A percentile compares a stretch with the other conserved stretches of the same genome.
These are phyloP conservation scores for Malaclemys terrapin DNA, from an alignment of 2,113 vertebrate genomes.

Conservation along the genomic window DNA sequence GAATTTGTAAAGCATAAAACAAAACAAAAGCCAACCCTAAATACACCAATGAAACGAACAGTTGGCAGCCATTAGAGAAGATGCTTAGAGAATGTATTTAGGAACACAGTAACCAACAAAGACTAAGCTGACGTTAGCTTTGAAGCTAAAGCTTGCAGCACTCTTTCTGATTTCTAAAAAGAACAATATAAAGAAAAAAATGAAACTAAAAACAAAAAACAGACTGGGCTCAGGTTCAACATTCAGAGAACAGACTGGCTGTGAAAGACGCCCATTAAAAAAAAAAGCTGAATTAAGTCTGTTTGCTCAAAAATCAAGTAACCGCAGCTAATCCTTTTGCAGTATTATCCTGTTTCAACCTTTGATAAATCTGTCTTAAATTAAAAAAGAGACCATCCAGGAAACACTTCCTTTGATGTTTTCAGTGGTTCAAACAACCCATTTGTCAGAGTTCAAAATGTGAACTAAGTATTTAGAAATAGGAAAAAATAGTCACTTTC, in stretches of 20 bases:
- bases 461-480: neutral
- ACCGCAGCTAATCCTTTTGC: conserved; percentile 65
- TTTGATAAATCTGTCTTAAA: conserved; percentile 70
- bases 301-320: conserved; percentile 65
- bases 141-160: conserved; percentile 64
- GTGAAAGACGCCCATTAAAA: conserved; percentile 23
- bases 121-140: conserved; percentile 34
- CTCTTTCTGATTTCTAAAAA: conserved; percentile 28
- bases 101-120: conserved; percentile 38
- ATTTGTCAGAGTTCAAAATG: conserved; percentile 5
- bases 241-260: neutral
- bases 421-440: conserved; percentile 36
- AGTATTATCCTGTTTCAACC: conserved; percentile 42
- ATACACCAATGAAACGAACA: conserved; percentile 34
- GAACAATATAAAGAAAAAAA: conserved; percentile 36
- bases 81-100: conserved; percentile 38
- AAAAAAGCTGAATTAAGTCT: conserved; percentile 55
- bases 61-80: conserved; percentile 43
- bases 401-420: conserved; percentile 67
- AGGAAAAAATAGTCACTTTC: neutral
- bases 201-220: neutral
- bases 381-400: conserved; percentile 60
- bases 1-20: conserved; percentile 18
- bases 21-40: conserved; percentile 29
- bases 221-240: neutral